phyloP scores from a whole-genome alignment of 2,888 invertebrate genomes.

The Trissolcus brochymenae region DNA sequence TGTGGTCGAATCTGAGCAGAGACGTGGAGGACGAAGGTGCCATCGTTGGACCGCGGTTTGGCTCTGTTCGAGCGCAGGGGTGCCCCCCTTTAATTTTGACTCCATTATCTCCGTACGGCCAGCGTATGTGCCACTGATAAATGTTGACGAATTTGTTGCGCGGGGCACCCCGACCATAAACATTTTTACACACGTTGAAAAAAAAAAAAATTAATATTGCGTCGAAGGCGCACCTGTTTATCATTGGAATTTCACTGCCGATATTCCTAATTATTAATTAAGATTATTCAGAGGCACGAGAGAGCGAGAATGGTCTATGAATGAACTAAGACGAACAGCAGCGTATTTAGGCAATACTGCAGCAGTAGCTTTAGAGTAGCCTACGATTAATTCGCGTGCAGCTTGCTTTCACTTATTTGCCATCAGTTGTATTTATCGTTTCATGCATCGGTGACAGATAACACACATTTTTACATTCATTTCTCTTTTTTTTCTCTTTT shows the following conservation, averaged over 20 bases:
- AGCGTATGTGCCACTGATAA: conserved; percentile 61
- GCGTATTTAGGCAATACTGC: conserved; percentile 66
- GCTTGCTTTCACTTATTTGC: conserved; percentile 65
- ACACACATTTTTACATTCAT: neutral
- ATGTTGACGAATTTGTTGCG: conserved; percentile 60
- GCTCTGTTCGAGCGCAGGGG: conserved; percentile 68
- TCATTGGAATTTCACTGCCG: conserved; percentile 77
- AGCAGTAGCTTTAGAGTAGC: conserved; percentile 70
- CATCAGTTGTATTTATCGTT: conserved; percentile 11
- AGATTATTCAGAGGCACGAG: conserved; percentile 56
- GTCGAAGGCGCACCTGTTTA: conserved; percentile 68
- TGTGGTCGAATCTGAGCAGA: conserved; percentile 52
- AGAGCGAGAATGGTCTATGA: conserved; percentile 46
- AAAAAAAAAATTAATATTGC: conserved; percentile 37
- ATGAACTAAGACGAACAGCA: conserved; percentile 58
- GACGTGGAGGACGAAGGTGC: conserved; percentile 67
- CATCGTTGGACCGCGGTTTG: conserved; percentile 65
- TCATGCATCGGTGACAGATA: neutral
- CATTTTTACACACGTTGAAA: conserved; percentile 54
- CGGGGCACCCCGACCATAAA: conserved; percentile 69
- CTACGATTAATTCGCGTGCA: conserved; percentile 65
- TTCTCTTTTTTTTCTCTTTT: too few relatives aligned
- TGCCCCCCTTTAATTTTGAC: conserved; percentile 68
- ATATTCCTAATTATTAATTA: conserved; percentile 73
- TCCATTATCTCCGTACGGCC: conserved; percentile 62